Conservation (phyloP, 2,113 vertebrate genomes). For the Tursiops truncatus region DNA sequence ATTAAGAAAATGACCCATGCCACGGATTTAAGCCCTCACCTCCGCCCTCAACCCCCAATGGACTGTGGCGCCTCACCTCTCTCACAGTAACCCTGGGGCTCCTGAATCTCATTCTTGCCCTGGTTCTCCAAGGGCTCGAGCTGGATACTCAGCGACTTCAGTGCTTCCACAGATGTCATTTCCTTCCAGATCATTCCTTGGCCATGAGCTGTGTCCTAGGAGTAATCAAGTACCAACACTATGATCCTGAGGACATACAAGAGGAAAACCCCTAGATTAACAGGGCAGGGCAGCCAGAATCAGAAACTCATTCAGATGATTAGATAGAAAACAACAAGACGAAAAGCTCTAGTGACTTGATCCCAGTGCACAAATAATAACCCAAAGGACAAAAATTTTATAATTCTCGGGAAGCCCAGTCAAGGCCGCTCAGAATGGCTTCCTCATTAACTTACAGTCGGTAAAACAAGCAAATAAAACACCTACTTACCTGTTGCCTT, state of each 20-base stretch:
- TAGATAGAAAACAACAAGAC: neutral
- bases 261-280: neutral
- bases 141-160: neutral
- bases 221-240: slow-evolving; percentile 57
- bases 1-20: neutral
- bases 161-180: neutral
- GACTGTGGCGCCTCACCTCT: slow-evolving; percentile 22
- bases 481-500: neutral
- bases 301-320: slow-evolving; percentile 20
- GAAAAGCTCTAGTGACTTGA: neutral
- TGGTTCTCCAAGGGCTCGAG: neutral
- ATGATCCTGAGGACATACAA: neutral
- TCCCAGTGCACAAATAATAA: neutral
- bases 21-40: neutral
- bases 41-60: neutral
- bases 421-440: neutral
- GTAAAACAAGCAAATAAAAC: neutral
- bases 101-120: slow-evolving; percentile 11
- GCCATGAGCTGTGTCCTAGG: slow-evolving; percentile 51
- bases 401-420: neutral
- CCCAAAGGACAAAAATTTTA: neutral
- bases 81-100: neutral
- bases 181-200: slow-evolving; percentile 46
- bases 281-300: neutral
- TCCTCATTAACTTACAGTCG: neutral